Conservation (phyloP, 2,113 vertebrate genomes). For the Gobiocypris rarus region DNA sequence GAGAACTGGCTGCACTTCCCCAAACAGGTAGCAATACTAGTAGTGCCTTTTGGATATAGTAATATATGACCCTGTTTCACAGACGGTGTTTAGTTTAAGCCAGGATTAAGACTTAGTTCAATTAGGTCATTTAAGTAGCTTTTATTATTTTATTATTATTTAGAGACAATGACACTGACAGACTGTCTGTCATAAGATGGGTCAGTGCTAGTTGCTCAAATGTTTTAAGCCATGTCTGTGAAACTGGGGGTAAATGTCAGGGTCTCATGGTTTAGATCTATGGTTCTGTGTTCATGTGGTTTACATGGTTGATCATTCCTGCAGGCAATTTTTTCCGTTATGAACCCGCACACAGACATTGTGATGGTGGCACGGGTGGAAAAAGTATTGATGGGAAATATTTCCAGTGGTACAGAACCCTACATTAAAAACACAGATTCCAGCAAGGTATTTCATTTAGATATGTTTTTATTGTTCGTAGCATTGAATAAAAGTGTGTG, state of each 20-base stretch:
- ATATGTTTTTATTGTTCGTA: not conserved
- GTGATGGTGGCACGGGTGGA: constrained; percentile 94
- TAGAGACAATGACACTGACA: too few relatives aligned
- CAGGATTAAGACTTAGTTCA: too few relatives aligned
- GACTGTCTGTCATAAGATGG: too few relatives aligned
- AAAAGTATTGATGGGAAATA: constrained; percentile 95
- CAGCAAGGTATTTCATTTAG: constrained; percentile 83
- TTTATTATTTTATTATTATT: too few relatives aligned
- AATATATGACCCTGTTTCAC: not conserved
- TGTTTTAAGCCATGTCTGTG: constrained; percentile 14
- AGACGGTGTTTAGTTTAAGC: not conserved
- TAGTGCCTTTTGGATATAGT: not conserved
- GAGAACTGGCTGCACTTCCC: constrained; percentile 92
- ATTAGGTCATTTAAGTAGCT: too few relatives aligned
- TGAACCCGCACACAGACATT: constrained; percentile 92
- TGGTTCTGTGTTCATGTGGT: constrained; percentile 31
- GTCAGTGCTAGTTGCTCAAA: too few relatives aligned
- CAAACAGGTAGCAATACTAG: constrained; percentile 82
- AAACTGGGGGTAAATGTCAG: not conserved
- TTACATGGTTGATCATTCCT: constrained; percentile 8
- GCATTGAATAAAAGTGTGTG: not conserved
- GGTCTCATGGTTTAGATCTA: not conserved
- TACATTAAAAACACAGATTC: constrained; percentile 97
- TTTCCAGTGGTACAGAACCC: constrained; percentile 88
- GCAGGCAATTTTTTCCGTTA: constrained; percentile 94